phyloP scores from a whole-genome alignment of 2,888 invertebrate genomes.

The Tenthredo mesomela region DNA sequence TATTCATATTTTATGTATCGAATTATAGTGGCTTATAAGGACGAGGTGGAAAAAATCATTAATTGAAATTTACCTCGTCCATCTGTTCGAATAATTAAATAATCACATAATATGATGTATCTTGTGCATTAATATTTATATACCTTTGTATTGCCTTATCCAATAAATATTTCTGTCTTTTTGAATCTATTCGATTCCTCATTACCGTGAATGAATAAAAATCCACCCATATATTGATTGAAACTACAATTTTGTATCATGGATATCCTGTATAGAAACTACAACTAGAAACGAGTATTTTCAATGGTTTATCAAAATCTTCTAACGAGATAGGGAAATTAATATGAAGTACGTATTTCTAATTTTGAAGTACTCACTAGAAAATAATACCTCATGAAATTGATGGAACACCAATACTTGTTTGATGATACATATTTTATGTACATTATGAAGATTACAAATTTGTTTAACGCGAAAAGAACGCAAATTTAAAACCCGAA shows the following conservation, averaged over 20 bases:
- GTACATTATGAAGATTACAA: neutral
- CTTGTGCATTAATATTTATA: neutral
- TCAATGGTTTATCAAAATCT: neutral
- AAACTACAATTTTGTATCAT: neutral
- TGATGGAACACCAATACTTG: neutral
- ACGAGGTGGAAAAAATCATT: neutral
- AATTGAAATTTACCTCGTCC: neutral
- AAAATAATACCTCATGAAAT: neutral
- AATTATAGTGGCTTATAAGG: neutral
- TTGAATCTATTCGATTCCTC: neutral
- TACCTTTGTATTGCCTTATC: neutral
- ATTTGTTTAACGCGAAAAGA: neutral
- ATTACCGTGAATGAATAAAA: neutral
- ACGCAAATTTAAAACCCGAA: neutral
- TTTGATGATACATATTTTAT: constrained; percentile 12
- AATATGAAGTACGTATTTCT: neutral
- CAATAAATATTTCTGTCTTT: neutral
- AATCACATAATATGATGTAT: neutral
- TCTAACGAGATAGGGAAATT: neutral
- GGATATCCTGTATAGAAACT: no score
- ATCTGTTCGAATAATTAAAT: neutral
- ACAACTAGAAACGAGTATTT: no score
- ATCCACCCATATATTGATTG: neutral
- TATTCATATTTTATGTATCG: neutral
- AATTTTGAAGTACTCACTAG: neutral